phyloP scores from a whole-genome alignment of 2,888 invertebrate genomes.

The Nyleta sp. region DNA sequence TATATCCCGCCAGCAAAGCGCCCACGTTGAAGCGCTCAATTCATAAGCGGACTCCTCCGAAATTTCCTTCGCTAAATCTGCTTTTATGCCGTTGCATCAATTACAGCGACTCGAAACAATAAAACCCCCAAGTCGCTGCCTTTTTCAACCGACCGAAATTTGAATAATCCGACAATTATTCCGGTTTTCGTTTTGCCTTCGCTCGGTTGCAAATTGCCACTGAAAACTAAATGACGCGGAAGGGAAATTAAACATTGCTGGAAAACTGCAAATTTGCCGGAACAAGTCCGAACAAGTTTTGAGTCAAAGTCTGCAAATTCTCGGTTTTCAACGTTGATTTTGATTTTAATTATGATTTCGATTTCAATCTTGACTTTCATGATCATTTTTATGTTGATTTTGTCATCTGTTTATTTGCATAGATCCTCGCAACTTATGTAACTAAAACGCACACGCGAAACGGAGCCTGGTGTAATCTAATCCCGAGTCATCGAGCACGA shows the following conservation, averaged over 20 bases:
- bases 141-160: constrained; percentile 20
- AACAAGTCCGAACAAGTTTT: too few species aligned
- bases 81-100: constrained; percentile 46
- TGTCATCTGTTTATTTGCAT: too few species aligned
- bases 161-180: constrained; percentile 46
- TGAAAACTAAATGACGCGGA: neutral
- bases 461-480: constrained; percentile 51
- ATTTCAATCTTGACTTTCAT: too few species aligned
- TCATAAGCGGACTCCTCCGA: constrained; percentile 60
- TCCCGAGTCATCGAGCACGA: constrained; percentile 41
- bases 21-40: constrained; percentile 55
- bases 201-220: neutral
- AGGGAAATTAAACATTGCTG: too few species aligned
- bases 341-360: too few species aligned
- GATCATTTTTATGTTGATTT: too few species aligned
- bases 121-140: constrained; percentile 10
- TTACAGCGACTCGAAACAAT: constrained; percentile 40
- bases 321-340: too few species aligned
- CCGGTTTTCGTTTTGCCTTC: neutral
- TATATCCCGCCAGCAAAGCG: constrained; percentile 31
- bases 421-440: too few species aligned
- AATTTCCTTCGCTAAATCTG: constrained; percentile 51
- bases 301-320: too few species aligned
- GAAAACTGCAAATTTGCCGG: too few species aligned
- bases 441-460: constrained; percentile 1